A percentile compares a stretch with the other conserved stretches of the same genome.
Evolutionary conservation across 2,113 vertebrate genomes (phyloP).

Genomic region (Erpornis zantholeuca): DNA sequence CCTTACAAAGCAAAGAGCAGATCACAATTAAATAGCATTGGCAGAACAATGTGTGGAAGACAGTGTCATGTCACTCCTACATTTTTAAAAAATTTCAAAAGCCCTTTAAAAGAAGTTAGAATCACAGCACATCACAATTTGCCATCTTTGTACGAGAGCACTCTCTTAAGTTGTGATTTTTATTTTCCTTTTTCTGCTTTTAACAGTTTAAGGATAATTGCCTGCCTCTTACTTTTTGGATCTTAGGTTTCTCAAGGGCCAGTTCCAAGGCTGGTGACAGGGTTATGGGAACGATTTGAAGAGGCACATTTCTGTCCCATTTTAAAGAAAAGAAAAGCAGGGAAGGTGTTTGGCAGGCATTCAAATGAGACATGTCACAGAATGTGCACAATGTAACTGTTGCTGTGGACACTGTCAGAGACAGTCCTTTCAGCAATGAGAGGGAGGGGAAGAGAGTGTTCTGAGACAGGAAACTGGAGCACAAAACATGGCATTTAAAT

Average conservation of each 20-base stretch:
- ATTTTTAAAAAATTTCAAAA: neutral
- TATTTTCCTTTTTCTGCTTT: neutral
- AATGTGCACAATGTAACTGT: neutral
- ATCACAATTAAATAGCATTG: neutral
- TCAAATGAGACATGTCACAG: neutral
- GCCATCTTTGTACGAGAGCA: neutral
- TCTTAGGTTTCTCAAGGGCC: neutral
- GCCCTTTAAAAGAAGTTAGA: neutral
- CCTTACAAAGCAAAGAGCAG: neutral
- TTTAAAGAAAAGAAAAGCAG: slow-evolving; percentile 4
- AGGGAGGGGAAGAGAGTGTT: neutral
- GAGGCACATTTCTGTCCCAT: neutral
- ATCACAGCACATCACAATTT: neutral
- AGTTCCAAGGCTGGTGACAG: neutral
- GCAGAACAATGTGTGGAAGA: neutral
- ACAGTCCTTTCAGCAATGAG: neutral
- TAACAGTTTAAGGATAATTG: neutral
- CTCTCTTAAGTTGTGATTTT: neutral
- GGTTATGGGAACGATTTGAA: slow-evolving; percentile 38
- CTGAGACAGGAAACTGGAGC: neutral
- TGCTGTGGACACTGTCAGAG: neutral
- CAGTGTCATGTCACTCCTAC: neutral
- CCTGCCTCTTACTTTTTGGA: neutral
- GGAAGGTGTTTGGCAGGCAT: slow-evolving; percentile 24
- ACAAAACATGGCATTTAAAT: neutral